Evolutionary conservation across 2,888 invertebrate genomes (phyloP).

Genomic region (Celastrina argiolus): DNA sequence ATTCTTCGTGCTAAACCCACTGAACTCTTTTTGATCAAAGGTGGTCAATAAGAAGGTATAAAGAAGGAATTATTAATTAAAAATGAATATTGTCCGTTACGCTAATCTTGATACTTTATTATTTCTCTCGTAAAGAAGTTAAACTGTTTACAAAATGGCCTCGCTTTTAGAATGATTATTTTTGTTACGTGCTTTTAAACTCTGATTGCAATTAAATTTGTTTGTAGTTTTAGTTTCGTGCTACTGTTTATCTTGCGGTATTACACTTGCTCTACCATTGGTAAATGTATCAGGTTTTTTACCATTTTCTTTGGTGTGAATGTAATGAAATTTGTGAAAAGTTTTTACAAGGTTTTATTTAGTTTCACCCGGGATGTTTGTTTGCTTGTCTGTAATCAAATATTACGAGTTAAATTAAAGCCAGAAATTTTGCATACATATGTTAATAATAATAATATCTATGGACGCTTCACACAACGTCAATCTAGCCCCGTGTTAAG

Average conservation of each 20-base stretch:
- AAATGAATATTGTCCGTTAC: too few species aligned
- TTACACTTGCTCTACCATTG: not conserved
- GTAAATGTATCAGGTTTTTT: constrained; percentile 1
- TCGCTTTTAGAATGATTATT: not conserved
- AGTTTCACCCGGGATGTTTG: too few species aligned
- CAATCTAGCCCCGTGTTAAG: too few species aligned
- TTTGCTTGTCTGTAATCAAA: too few species aligned
- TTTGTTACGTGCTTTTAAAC: constrained; percentile 9
- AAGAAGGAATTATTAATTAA: too few species aligned
- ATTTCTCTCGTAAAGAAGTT: not conserved
- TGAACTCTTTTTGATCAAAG: too few species aligned
- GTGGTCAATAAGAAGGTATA: too few species aligned
- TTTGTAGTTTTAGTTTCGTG: not conserved
- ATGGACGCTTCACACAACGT: too few species aligned
- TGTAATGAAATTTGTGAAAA: not conserved
- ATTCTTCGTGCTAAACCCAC: too few species aligned
- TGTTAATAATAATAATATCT: too few species aligned
- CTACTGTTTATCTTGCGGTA: not conserved
- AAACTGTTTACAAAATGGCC: not conserved
- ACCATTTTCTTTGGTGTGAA: not conserved
- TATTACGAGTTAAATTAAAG: too few species aligned
- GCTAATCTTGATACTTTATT: not conserved
- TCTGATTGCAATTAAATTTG: constrained; percentile 20
- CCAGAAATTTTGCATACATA: too few species aligned
- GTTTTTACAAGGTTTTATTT: not conserved